Conservation (phyloP, 2,888 invertebrate genomes). For the Thera britannica region DNA sequence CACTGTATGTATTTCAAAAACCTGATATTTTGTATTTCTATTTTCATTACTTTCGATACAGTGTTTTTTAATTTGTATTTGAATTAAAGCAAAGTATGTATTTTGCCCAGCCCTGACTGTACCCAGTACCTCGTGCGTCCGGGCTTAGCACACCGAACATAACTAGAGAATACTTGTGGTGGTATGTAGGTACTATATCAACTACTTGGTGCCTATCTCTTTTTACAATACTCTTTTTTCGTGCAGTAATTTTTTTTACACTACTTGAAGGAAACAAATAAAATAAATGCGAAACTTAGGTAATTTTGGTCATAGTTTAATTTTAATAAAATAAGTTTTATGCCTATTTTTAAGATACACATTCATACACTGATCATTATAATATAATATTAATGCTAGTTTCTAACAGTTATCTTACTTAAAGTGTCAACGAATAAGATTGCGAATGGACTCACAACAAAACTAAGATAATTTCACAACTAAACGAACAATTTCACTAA, state of each 20-base stretch:
- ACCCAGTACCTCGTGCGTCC: no score
- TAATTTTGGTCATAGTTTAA: slow-evolving; percentile 36
- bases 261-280: background rate
- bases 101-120: no score
- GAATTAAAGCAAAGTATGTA: no score
- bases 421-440: slow-evolving; percentile 15
- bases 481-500: slow-evolving; percentile 18
- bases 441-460: slow-evolving; percentile 19
- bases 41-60: no score
- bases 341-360: slow-evolving; percentile 31
- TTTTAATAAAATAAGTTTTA: slow-evolving; percentile 38
- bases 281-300: slow-evolving; percentile 9
- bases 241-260: background rate
- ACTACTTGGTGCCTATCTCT: no score
- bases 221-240: no score
- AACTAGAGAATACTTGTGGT: no score
- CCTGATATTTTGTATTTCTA: no score
- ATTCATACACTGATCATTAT: slow-evolving; percentile 18
- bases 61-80: no score
- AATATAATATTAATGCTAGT: slow-evolving; percentile 2
- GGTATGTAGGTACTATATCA: no score
- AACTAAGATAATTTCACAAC: slow-evolving; percentile 16
- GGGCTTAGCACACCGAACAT: no score
- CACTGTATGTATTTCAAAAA: no score
- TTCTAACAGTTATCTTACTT: slow-evolving; percentile 5